These are phyloP conservation scores for Phoxinus dragarum DNA, from an alignment of 2,797 vertebrate species.

Conservation along the genomic window DNA sequence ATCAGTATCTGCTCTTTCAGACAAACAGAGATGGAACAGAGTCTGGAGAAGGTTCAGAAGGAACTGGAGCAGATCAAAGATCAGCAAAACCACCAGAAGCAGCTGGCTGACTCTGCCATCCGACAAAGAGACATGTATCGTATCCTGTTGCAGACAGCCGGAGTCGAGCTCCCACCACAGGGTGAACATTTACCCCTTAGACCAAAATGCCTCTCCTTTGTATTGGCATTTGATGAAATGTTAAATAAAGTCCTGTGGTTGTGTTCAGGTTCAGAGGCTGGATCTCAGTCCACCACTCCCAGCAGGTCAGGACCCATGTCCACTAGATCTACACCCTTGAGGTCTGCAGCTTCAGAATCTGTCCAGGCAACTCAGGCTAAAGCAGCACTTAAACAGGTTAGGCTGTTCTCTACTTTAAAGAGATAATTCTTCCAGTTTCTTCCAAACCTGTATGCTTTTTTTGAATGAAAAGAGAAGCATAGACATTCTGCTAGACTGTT, in stretches of 20 bases:
- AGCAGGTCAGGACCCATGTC: constrained; percentile 76
- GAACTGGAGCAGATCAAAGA: constrained; percentile 88
- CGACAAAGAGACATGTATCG: constrained; percentile 97
- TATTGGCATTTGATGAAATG: not conserved
- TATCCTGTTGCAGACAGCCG: constrained; percentile 90
- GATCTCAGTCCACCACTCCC: constrained; percentile 75
- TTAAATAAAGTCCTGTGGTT: not conserved
- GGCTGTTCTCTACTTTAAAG: not conserved
- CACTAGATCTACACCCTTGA: constrained; percentile 81
- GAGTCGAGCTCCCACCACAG: constrained; percentile 87
- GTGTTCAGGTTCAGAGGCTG: constrained; percentile 72
- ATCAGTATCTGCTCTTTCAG: constrained; percentile 57
- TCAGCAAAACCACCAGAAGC: constrained; percentile 89
- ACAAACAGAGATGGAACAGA: constrained; percentile 79
- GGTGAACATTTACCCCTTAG: constrained; percentile 70
- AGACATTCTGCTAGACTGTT: not conserved
- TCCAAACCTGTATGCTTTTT: not conserved
- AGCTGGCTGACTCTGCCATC: constrained; percentile 89
- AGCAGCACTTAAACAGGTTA: constrained; percentile 94
- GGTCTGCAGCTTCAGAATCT: constrained; percentile 78
- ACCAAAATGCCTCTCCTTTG: not conserved
- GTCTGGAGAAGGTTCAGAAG: constrained; percentile 79
- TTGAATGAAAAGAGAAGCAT: not conserved
- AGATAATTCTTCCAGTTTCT: not conserved
- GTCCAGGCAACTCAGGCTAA: constrained; percentile 87